Percentiles rank a stretch among this genome's conserved stretches.
phyloP scores from a whole-genome alignment of 2,113 vertebrate species.

The Ageneiosus marmoratus region DNA sequence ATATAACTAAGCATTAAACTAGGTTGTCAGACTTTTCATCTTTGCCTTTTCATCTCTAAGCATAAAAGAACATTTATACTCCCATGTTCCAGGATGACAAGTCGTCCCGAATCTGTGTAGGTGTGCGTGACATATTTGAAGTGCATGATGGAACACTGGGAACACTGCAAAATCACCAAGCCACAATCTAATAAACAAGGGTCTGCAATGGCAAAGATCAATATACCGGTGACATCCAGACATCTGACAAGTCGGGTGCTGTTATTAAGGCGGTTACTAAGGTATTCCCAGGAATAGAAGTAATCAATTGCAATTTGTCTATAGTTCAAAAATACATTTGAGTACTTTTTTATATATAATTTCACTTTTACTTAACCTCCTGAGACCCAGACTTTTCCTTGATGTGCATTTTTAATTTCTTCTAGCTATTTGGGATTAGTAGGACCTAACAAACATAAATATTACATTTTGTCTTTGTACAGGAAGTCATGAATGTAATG shows the following conservation, averaged over 20 bases:
- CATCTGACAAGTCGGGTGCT: background rate
- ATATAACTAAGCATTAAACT: background rate
- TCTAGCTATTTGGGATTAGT: too few species aligned
- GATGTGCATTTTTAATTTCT: too few species aligned
- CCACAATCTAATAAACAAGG: background rate
- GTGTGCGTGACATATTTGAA: background rate
- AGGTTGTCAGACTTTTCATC: background rate
- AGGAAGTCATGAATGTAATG: too few species aligned
- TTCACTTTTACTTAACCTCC: too few species aligned
- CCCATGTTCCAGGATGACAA: background rate
- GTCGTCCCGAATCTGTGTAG: background rate
- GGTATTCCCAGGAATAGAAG: too few species aligned
- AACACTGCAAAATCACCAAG: background rate
- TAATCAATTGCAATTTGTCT: too few species aligned
- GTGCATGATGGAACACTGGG: background rate
- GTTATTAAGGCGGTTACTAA: background rate
- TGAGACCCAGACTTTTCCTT: too few species aligned
- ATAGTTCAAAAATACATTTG: too few species aligned
- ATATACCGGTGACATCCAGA: background rate
- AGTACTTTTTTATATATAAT: too few species aligned
- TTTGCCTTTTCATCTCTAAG: background rate
- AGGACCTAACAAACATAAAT: too few species aligned
- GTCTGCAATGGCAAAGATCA: background rate
- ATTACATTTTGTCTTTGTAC: too few species aligned
- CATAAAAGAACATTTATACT: background rate